Percentiles rank a stretch among this genome's conserved stretches.
Evolutionary conservation across 2,797 vertebrate genomes (phyloP).

Genomic region (Siniperca obscura): DNA sequence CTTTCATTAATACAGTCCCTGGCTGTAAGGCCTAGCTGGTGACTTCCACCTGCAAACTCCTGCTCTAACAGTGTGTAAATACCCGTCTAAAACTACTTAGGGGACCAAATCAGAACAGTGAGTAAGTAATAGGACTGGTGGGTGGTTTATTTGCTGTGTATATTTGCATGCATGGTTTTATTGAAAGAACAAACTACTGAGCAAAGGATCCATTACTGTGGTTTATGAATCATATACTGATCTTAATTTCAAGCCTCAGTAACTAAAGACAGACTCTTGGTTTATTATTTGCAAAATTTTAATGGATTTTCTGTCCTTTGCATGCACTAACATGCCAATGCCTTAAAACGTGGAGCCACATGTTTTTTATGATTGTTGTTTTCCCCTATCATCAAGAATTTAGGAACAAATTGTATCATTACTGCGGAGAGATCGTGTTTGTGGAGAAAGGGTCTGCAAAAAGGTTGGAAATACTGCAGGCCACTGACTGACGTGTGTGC

Average conservation of each 20-base stretch:
- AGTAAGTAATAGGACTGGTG: slow-evolving; percentile 45
- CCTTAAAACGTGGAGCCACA: slow-evolving; percentile 31
- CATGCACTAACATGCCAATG: slow-evolving; percentile 10
- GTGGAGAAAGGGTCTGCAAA: background rate
- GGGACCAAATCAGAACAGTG: slow-evolving; percentile 30
- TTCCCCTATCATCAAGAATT: slow-evolving; percentile 35
- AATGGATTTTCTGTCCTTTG: slow-evolving; percentile 38
- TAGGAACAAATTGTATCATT: slow-evolving; percentile 34
- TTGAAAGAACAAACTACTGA: slow-evolving; percentile 65
- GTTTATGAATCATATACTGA: slow-evolving; percentile 69
- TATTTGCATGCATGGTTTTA: slow-evolving; percentile 57
- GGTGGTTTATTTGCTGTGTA: slow-evolving; percentile 43
- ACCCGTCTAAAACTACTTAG: background rate
- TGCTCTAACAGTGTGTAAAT: slow-evolving; percentile 44
- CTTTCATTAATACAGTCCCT: slow-evolving; percentile 35
- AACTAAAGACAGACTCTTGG: slow-evolving; percentile 52
- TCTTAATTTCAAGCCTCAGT: slow-evolving; percentile 65
- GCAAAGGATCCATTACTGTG: slow-evolving; percentile 52
- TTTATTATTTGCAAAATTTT: slow-evolving; percentile 24
- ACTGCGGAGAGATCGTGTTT: background rate
- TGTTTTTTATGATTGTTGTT: slow-evolving; percentile 39
- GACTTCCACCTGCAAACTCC: slow-evolving; percentile 44
- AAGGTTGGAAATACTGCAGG: background rate
- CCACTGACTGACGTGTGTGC: background rate
- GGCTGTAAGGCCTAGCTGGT: slow-evolving; percentile 21